Evolutionary conservation across 2,888 invertebrate genomes (phyloP).

Genomic region (Lepetodrilus schrolli): DNA sequence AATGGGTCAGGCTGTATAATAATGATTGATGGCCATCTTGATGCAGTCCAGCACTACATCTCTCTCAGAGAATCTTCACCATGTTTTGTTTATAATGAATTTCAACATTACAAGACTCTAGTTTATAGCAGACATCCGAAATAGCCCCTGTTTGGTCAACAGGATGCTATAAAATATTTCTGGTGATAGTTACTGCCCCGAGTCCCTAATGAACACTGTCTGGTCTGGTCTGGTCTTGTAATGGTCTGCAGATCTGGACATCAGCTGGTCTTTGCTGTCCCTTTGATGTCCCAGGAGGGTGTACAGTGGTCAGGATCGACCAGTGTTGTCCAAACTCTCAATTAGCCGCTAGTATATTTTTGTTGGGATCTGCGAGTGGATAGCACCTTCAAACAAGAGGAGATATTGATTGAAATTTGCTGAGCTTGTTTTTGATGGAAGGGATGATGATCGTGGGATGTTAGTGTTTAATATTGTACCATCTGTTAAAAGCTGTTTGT

Average conservation of each 20-base stretch:
- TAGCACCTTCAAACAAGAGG: background rate
- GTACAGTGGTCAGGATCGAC: background rate
- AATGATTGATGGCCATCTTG: too few species aligned
- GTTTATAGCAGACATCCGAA: constrained; percentile 16
- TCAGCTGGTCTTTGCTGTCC: background rate
- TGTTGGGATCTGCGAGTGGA: background rate
- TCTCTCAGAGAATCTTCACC: background rate
- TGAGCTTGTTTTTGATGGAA: background rate
- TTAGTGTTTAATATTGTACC: background rate
- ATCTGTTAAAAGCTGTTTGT: background rate
- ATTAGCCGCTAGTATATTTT: constrained; percentile 7
- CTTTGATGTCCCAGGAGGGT: background rate
- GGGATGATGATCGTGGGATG: background rate
- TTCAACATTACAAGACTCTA: background rate
- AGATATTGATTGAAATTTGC: background rate
- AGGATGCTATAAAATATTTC: background rate
- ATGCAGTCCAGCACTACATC: too few species aligned
- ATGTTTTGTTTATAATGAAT: background rate
- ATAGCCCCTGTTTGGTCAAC: constrained; percentile 12
- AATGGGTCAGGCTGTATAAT: too few species aligned
- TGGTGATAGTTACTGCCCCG: background rate
- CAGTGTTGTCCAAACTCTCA: constrained; percentile 6
- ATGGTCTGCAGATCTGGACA: background rate
- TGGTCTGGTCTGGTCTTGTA: background rate
- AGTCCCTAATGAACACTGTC: background rate